A percentile compares a stretch with the other conserved stretches of the same genome.
These are phyloP conservation scores for Colistium nudipinnis DNA, from an alignment of 2,113 vertebrate genomes.

Conservation along the genomic window DNA sequence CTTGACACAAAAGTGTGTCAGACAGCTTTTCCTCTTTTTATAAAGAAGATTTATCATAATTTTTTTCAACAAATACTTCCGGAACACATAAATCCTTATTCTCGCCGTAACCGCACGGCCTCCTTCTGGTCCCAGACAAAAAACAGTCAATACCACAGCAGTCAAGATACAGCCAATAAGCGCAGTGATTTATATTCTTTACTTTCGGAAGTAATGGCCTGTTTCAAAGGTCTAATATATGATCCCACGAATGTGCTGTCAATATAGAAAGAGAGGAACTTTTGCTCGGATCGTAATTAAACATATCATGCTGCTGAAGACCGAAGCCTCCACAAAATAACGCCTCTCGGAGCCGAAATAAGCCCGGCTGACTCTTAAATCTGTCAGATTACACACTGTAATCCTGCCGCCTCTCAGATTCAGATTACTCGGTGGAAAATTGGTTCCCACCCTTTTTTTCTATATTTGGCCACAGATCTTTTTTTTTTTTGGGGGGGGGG, in stretches of 20 bases:
- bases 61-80: background rate
- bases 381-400: constrained; percentile 9
- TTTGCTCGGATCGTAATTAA: background rate
- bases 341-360: background rate
- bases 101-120: background rate
- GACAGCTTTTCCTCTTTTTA: constrained; percentile 5
- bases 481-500: too few relatives aligned
- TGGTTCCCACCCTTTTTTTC: constrained; percentile 35
- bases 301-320: too few relatives aligned
- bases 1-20: constrained; percentile 20
- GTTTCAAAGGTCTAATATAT: background rate
- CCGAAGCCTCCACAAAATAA: constrained; percentile 14
- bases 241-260: background rate
- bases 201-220: background rate
- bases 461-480: constrained; percentile 25
- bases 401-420: constrained; percentile 28
- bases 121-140: background rate
- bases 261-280: background rate
- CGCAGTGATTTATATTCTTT: too few relatives aligned
- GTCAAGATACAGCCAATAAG: background rate
- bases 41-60: constrained; percentile 12
- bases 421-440: constrained; percentile 27
- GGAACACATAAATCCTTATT: background rate
- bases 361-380: constrained; percentile 35
- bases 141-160: background rate